phyloP scores from a whole-genome alignment of 2,113 vertebrate genomes.

The Columba janthina region DNA sequence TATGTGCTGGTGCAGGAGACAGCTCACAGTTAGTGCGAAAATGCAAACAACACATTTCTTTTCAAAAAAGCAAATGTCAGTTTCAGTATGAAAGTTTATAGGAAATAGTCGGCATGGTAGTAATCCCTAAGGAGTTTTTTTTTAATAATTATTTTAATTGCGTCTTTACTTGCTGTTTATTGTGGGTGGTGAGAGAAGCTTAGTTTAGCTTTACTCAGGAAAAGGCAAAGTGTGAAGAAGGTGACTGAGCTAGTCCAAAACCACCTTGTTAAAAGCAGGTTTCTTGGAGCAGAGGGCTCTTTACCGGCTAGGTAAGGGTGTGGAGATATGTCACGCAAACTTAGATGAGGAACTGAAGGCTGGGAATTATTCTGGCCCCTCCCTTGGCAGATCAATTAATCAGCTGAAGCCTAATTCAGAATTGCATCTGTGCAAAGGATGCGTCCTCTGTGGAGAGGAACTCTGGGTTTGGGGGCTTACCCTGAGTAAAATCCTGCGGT shows the following conservation, averaged over 20 bases:
- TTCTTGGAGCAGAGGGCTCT: neutral
- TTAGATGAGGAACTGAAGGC: neutral
- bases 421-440: neutral
- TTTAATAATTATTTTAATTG: neutral
- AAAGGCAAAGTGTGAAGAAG: neutral
- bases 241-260: neutral
- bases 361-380: neutral
- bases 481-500: neutral
- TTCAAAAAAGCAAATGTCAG: neutral
- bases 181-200: neutral
- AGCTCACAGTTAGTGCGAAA: neutral
- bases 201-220: neutral
- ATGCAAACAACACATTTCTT: neutral
- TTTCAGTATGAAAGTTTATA: neutral
- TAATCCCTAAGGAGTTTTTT: neutral
- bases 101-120: neutral
- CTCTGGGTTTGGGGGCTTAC: neutral
- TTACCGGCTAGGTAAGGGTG: neutral
- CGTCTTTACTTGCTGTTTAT: rapidly evolving
- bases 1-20: neutral
- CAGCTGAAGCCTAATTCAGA: neutral
- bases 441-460: neutral
- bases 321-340: neutral
- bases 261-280: neutral
- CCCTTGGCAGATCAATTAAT: neutral